These are phyloP conservation scores for Caretta caretta DNA, from an alignment of 2,113 vertebrate genomes.

Conservation along the genomic window DNA sequence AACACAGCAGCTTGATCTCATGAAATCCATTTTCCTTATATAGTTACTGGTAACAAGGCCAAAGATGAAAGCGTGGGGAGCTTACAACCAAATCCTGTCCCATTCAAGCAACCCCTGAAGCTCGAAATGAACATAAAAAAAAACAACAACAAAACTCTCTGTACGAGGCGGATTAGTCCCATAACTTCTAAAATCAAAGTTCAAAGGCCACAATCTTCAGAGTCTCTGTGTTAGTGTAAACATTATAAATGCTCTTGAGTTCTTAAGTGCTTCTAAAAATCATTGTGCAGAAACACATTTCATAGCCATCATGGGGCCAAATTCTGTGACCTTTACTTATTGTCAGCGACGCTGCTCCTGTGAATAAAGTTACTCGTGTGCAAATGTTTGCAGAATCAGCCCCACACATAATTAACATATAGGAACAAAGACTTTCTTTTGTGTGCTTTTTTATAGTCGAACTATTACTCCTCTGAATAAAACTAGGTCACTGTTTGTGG, in stretches of 20 bases:
- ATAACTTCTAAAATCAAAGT: conserved; percentile 59
- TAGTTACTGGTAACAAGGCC: conserved; percentile 64
- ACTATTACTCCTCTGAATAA: not conserved
- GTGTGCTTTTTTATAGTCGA: not conserved
- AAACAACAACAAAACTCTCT: conserved; percentile 39
- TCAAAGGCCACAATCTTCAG: conserved; percentile 4
- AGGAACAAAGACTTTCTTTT: conserved; percentile 9
- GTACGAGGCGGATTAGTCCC: conserved; percentile 50
- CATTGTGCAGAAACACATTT: conserved; percentile 35
- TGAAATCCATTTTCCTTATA: conserved; percentile 67
- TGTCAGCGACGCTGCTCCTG: conserved; percentile 11
- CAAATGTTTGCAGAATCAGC: conserved; percentile 23
- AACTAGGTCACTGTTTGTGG: not conserved
- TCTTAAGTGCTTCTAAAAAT: not conserved
- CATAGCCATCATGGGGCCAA: not conserved
- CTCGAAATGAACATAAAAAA: conserved; percentile 68
- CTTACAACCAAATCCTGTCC: conserved; percentile 68
- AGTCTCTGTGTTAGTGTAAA: conserved; percentile 16
- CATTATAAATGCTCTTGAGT: conserved; percentile 1
- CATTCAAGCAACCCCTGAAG: conserved; percentile 62
- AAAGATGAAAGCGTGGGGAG: conserved; percentile 46
- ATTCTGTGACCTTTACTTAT: conserved; percentile 31
- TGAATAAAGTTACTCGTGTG: not conserved
- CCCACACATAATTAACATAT: not conserved
- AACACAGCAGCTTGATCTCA: conserved; percentile 51